These are phyloP conservation scores for Solea senegalensis DNA, from an alignment of 2,113 vertebrate species.

Conservation along the genomic window DNA sequence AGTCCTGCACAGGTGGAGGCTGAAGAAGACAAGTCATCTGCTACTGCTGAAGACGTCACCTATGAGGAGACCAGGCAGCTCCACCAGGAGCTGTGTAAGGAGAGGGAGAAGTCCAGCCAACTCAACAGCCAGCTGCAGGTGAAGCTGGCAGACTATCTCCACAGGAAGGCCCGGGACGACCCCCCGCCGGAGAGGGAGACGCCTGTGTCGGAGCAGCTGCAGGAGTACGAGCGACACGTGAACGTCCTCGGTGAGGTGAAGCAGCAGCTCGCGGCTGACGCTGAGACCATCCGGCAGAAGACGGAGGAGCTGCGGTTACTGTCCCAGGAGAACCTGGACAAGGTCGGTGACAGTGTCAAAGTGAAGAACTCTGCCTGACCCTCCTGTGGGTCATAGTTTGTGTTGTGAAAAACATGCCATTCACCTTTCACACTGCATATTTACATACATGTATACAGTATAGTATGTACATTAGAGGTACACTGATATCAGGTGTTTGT, in stretches of 20 bases:
- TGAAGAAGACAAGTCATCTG: not conserved
- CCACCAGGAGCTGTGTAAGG: slow-evolving; percentile 62
- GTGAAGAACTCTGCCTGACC: not conserved
- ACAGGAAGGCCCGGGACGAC: slow-evolving; percentile 58
- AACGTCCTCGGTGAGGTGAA: slow-evolving; percentile 71
- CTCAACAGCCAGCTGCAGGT: slow-evolving; percentile 74
- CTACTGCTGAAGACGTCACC: not conserved
- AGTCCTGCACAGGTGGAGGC: not conserved
- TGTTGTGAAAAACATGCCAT: not conserved
- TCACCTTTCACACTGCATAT: not conserved
- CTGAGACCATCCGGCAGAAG: slow-evolving; percentile 56
- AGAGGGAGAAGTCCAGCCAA: slow-evolving; percentile 67
- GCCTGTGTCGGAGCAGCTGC: slow-evolving; percentile 29
- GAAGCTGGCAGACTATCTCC: slow-evolving; percentile 74
- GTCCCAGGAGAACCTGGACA: slow-evolving; percentile 60
- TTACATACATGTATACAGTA: not conserved
- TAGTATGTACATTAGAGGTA: too few species aligned
- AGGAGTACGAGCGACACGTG: slow-evolving; percentile 75
- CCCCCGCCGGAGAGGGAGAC: slow-evolving; percentile 30
- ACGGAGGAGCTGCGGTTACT: slow-evolving; percentile 52
- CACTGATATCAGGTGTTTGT: too few species aligned
- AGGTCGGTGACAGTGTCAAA: slow-evolving; percentile 35
- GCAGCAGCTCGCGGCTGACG: slow-evolving; percentile 29
- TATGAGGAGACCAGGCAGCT: slow-evolving; percentile 57
- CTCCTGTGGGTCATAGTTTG: too few species aligned